phyloP scores from a whole-genome alignment of 2,113 vertebrate species.

The Cnemophilus loriae region DNA sequence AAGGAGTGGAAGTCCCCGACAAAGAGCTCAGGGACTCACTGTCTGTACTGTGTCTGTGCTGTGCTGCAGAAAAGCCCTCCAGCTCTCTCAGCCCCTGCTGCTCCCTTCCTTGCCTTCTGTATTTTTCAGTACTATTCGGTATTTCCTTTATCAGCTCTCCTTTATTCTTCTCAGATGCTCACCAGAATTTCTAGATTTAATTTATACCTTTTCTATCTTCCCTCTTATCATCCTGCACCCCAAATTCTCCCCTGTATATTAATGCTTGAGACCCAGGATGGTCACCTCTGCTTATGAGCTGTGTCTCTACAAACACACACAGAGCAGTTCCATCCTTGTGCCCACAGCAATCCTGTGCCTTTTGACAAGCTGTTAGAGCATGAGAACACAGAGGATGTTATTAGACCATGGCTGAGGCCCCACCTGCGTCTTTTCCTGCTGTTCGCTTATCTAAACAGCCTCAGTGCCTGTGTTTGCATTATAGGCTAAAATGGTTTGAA shows the following conservation, averaged over 20 bases:
- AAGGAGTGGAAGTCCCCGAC: not conserved
- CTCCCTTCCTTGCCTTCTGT: not conserved
- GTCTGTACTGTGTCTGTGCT: not conserved
- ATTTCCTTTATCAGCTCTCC: not conserved
- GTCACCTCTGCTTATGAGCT: not conserved
- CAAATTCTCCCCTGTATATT: not conserved
- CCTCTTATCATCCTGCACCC: not conserved
- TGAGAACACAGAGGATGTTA: not conserved
- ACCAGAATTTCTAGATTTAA: not conserved
- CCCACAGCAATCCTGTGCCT: not conserved
- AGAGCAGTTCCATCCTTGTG: not conserved
- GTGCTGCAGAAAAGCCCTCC: not conserved
- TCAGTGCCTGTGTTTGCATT: not conserved
- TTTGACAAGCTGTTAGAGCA: not conserved
- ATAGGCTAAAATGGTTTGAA: not conserved
- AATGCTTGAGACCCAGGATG: not conserved
- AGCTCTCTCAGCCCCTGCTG: not conserved
- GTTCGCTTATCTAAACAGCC: slow-evolving; percentile 22
- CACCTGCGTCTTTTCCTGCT: not conserved
- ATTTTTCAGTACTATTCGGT: not conserved
- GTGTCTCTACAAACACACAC: not conserved
- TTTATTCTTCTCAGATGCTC: not conserved
- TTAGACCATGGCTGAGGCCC: not conserved
- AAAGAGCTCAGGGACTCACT: not conserved
- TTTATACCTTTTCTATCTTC: not conserved